Evolutionary conservation across 1,140 invertebrate genomes (phyloP), one percentile per base, ranked within the genome.

Genomic region (Brachionus koreanus): DNA sequence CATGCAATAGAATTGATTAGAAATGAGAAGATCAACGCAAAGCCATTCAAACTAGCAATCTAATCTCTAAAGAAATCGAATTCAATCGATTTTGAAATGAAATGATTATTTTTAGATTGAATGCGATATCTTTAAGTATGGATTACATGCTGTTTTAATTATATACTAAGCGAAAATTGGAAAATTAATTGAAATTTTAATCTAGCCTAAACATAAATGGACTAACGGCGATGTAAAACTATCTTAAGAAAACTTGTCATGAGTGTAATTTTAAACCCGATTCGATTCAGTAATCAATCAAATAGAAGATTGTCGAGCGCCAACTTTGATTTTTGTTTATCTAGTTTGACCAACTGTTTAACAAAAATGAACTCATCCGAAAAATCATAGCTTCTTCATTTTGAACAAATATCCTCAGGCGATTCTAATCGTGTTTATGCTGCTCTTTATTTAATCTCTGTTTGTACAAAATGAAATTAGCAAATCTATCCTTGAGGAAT

Each of bases 171-270:
- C 16, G n/a, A 57, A 57, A 57, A 57, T 57, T 57, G 49, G 49
- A 57, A 57, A 57, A 19, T 57, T 57, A 57, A 57, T 57, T 57
- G 49, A 57, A 57, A 57, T 57, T 57, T 57, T 57, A 57, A 57
- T 25, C 49, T 57, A 57, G 49, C 49, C 19, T 19, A 57, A 57
- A 57, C 49, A 57, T 19, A 57, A 23, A 25, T 57, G 49, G 19
- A 57, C 49, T 57, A 57, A 57, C 49, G 49, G 49, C 49, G 49
- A 16, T 57, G 49, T 57, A 23, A 57, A 57, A 10, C 16, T 57
- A 57, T 57, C 49, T 57, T 19, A 57, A 57, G 49, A 57, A 57
- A 57, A 57, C 49, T 57, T 57, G 49, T 57, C 49, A 57, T 57
- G 49, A 57, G 49, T 57, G 49, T 57, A 57, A 57, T 57, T 57